Conservation (phyloP, 2,888 invertebrate species). For the Miltochrista miniata region DNA sequence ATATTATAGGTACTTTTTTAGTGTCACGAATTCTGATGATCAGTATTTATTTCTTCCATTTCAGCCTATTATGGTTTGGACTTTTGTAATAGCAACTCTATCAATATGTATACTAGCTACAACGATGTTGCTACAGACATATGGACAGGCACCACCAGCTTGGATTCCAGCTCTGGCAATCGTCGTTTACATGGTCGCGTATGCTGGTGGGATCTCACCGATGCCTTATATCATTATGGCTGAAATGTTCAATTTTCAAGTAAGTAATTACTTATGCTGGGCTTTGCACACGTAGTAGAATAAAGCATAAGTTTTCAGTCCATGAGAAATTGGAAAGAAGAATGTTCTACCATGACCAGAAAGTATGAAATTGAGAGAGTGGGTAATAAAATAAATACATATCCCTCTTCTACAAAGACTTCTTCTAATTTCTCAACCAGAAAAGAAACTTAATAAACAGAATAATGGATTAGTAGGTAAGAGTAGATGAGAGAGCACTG, state of each 20-base stretch:
- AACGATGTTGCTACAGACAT: constrained; percentile 39
- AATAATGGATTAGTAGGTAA: too few species aligned
- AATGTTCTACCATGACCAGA: too few species aligned
- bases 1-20: too few species aligned
- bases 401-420: too few species aligned
- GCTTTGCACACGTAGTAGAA: too few species aligned
- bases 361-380: too few species aligned
- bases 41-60: constrained; percentile 7
- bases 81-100: constrained; percentile 31
- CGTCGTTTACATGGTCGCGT: constrained; percentile 39
- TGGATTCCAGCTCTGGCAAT: constrained; percentile 50
- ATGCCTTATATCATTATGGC: constrained; percentile 55
- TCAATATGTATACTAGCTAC: constrained; percentile 41
- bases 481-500: too few species aligned
- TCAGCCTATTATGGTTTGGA: constrained; percentile 41
- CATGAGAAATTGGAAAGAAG: too few species aligned
- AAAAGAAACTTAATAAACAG: too few species aligned
- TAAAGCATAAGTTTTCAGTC: too few species aligned
- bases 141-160: constrained; percentile 36
- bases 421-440: too few species aligned
- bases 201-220: constrained; percentile 49
- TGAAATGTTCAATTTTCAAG: constrained; percentile 60
- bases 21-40: background rate
- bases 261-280: constrained; percentile 21
- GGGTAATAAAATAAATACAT: too few species aligned